Conservation (phyloP, 1,140 invertebrate genomes). For the Bombus pascuorum region DNA sequence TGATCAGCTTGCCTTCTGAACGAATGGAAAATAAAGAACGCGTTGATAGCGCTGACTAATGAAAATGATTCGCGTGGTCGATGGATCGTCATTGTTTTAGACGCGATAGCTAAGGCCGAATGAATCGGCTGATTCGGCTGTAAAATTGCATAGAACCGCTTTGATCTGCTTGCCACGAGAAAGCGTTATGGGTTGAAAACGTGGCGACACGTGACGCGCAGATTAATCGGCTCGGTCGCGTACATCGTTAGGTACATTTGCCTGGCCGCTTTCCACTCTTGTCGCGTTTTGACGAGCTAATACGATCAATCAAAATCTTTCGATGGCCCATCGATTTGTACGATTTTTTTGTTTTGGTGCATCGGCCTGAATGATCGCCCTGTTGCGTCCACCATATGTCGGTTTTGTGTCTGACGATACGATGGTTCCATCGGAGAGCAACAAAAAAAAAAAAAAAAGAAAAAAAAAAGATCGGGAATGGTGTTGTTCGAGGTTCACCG, state of each 20-base stretch:
- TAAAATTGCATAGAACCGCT: not conserved
- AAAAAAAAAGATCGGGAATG: not conserved
- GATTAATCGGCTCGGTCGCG: conserved; percentile 29
- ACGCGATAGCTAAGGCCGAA: not conserved
- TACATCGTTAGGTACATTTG: conserved; percentile 39
- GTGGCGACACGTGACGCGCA: conserved; percentile 28
- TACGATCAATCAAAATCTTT: conserved; percentile 44
- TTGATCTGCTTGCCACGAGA: conserved; percentile 6
- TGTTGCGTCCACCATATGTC: not conserved
- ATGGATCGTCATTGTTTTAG: not conserved
- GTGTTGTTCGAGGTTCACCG: not conserved
- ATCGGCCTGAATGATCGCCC: not conserved
- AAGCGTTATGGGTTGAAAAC: not conserved
- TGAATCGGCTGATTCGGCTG: not conserved
- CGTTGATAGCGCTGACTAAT: not conserved
- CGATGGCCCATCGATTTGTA: conserved; percentile 11
- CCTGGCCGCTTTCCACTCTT: conserved; percentile 20
- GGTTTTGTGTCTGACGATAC: not conserved
- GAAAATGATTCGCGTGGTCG: not conserved
- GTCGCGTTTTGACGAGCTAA: conserved; percentile 41
- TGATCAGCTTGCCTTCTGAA: too few relatives aligned
- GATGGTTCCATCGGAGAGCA: not conserved
- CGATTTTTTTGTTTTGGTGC: not conserved
- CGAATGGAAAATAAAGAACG: not conserved
- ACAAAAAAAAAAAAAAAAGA: not conserved